Conservation (phyloP, 2,888 invertebrate genomes). For the Tinea semifulvella region DNA sequence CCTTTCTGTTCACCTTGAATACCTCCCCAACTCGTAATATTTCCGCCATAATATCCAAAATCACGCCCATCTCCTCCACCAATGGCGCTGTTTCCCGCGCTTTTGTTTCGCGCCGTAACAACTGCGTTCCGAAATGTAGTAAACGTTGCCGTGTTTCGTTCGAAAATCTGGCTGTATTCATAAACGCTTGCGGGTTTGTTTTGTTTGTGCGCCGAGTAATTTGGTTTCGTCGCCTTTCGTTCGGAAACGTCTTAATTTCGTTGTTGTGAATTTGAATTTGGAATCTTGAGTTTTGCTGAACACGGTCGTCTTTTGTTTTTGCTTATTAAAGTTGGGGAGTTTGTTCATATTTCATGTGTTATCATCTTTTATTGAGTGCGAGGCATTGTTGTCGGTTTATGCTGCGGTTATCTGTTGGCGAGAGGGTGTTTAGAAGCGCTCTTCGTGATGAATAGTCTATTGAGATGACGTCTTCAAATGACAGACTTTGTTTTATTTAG, state of each 20-base stretch:
- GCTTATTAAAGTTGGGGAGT: constrained; percentile 36
- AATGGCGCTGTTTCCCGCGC: constrained; percentile 61
- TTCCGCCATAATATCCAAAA: constrained; percentile 63
- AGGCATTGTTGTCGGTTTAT: constrained; percentile 63
- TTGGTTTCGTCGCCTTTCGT: constrained; percentile 32
- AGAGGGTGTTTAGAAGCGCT: constrained; percentile 56
- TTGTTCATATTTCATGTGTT: constrained; percentile 66
- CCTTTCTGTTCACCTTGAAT: constrained; percentile 52
- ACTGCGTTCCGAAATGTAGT: constrained; percentile 60
- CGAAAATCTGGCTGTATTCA: constrained; percentile 59
- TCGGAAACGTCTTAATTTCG: constrained; percentile 34
- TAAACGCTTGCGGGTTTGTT: constrained; percentile 52
- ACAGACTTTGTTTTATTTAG: too few species aligned
- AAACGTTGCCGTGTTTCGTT: constrained; percentile 52
- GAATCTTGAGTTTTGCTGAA: constrained; percentile 23
- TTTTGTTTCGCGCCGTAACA: constrained; percentile 57
- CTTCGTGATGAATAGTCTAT: constrained; percentile 58
- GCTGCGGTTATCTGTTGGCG: constrained; percentile 52
- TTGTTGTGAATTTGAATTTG: constrained; percentile 18
- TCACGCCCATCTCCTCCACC: constrained; percentile 63
- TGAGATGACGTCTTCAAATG: too few species aligned
- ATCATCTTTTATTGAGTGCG: constrained; percentile 68
- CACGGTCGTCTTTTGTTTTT: constrained; percentile 16
- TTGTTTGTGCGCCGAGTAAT: constrained; percentile 53
- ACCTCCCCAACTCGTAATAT: constrained; percentile 59